phyloP scores from a whole-genome alignment of 2,797 vertebrate species.

The Muscicapa comitata region DNA sequence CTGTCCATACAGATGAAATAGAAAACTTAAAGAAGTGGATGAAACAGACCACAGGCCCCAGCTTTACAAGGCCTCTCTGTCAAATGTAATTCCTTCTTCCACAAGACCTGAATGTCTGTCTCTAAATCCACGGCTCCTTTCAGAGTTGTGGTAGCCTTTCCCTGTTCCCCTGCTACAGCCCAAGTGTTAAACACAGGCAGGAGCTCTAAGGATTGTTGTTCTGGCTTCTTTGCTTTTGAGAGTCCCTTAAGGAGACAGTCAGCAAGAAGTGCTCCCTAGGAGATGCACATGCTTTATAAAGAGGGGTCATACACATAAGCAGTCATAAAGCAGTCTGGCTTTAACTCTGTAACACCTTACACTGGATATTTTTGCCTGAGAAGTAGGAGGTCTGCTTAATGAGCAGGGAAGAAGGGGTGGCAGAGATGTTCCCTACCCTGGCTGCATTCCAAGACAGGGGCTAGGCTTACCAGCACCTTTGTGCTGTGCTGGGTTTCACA shows the following conservation, averaged over 20 bases:
- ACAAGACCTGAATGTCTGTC: neutral
- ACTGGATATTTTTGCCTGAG: neutral
- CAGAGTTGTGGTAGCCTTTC: fast-evolving
- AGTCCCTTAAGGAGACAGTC: neutral
- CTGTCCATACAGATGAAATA: neutral
- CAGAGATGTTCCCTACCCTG: neutral
- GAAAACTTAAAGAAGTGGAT: neutral
- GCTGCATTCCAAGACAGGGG: neutral
- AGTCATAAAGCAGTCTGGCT: neutral
- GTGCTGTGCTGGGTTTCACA: neutral
- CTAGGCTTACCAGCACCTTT: neutral
- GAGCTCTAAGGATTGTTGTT: neutral
- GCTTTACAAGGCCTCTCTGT: neutral
- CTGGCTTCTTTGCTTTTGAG: neutral
- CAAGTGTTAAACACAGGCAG: neutral
- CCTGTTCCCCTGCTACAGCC: neutral
- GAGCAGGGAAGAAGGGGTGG: neutral
- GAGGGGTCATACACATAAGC: neutral
- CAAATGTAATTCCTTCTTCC: neutral
- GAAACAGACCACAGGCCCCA: neutral
- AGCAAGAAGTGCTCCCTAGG: neutral
- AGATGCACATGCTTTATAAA: neutral
- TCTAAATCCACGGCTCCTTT: neutral
- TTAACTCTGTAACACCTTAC: neutral
- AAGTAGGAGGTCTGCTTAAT: fast-evolving